Percentiles rank a stretch among this genome's conserved stretches.
These are phyloP conservation scores for Sebastes paucispinis DNA, from an alignment of 2,797 vertebrate genomes.

Conservation along the genomic window DNA sequence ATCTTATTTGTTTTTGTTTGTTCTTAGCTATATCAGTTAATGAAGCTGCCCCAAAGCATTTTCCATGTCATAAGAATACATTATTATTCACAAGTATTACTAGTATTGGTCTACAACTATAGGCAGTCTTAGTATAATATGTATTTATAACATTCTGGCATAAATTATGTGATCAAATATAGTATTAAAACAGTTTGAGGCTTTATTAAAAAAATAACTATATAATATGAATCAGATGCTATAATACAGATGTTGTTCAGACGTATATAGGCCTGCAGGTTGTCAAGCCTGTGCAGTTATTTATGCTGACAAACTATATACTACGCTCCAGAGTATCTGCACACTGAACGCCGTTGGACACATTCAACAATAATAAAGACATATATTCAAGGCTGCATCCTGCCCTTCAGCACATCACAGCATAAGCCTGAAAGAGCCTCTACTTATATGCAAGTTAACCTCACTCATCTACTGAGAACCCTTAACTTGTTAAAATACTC, in stretches of 20 bases:
- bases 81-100: neutral
- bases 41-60: neutral
- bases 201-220: neutral
- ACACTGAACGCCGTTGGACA: constrained; percentile 17
- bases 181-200: neutral
- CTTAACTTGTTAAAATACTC: constrained; percentile 22
- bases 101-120: neutral
- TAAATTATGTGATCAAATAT: neutral
- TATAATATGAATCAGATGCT: neutral
- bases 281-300: neutral
- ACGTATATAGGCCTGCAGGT: neutral
- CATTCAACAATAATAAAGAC: constrained; percentile 38
- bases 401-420: constrained; percentile 33
- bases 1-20: neutral
- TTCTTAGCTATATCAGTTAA: neutral
- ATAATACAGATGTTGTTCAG: neutral
- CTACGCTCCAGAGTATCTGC: neutral
- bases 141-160: neutral
- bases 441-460: neutral
- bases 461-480: constrained; percentile 3
- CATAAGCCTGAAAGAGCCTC: constrained; percentile 5
- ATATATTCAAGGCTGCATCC: constrained; percentile 30
- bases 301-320: constrained; percentile 10
- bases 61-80: neutral
- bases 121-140: neutral